Evolutionary conservation across 2,113 vertebrate genomes (phyloP).

Genomic region (Ondatra zibethicus): DNA sequence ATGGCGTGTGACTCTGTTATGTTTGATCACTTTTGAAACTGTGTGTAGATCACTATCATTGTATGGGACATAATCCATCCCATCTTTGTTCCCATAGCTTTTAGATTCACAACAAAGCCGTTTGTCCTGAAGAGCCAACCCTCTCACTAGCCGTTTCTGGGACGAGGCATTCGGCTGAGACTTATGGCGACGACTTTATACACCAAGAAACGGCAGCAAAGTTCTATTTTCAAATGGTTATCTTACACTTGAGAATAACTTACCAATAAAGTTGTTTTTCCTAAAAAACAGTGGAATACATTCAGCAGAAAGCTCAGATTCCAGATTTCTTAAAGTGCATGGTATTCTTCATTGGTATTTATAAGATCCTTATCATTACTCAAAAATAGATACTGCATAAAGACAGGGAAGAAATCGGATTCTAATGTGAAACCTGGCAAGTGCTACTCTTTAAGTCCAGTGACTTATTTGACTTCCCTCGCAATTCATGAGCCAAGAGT

Average conservation of each 20-base stretch:
- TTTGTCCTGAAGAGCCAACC: conserved; percentile 2
- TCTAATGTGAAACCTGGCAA: conserved; percentile 51
- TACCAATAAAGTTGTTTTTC: conserved; percentile 44
- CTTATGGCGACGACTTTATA: not conserved
- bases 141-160: not conserved
- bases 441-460: not conserved
- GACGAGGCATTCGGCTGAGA: not conserved
- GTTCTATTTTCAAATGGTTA: conserved; percentile 39
- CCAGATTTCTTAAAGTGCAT: conserved; percentile 18
- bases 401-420: not conserved
- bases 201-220: not conserved
- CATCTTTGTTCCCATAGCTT: not conserved
- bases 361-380: not conserved
- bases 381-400: not conserved
- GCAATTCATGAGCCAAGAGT: conserved; percentile 32
- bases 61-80: not conserved
- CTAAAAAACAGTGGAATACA: conserved; percentile 19
- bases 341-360: conserved; percentile 50
- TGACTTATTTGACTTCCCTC: not conserved
- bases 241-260: not conserved
- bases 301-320: conserved; percentile 31
- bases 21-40: not conserved
- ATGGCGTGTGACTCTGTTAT: not conserved
- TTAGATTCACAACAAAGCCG: not conserved
- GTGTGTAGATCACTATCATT: not conserved